phyloP scores from a whole-genome alignment of 2,113 vertebrate species.

The Tor tambroides region DNA sequence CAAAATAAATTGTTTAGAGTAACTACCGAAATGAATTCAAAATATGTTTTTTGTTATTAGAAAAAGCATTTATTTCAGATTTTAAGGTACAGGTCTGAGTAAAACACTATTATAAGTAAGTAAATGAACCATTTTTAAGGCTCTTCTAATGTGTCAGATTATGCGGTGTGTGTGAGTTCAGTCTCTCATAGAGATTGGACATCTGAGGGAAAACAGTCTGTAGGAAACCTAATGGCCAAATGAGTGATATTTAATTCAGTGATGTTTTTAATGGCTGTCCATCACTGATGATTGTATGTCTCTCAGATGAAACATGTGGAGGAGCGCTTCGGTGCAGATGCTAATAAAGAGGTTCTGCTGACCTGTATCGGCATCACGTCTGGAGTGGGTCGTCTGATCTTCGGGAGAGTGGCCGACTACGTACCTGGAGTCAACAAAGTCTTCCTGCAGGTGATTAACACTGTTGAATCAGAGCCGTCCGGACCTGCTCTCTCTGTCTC shows the following conservation, averaged over 20 bases:
- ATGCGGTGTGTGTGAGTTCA: too few species aligned
- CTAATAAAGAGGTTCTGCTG: slow-evolving; percentile 87
- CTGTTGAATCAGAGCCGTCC: not conserved
- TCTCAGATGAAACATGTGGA: slow-evolving; percentile 89
- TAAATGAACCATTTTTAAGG: too few species aligned
- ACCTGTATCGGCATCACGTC: slow-evolving; percentile 94
- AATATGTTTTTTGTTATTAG: too few species aligned
- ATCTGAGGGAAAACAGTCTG: not conserved
- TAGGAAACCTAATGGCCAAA: not conserved
- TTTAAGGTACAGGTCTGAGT: too few species aligned
- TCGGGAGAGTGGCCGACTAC: slow-evolving; percentile 90
- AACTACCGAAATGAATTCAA: too few species aligned
- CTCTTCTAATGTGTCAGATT: too few species aligned
- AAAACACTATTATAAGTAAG: too few species aligned
- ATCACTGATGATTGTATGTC: not conserved
- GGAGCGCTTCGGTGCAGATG: slow-evolving; percentile 76
- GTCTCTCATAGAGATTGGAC: too few species aligned
- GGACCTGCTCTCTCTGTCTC: too few species aligned
- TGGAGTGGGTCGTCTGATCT: slow-evolving; percentile 87
- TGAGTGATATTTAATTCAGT: not conserved
- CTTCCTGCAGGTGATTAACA: slow-evolving; percentile 89
- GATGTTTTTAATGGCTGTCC: not conserved
- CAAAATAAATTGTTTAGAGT: too few species aligned
- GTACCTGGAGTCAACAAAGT: slow-evolving; percentile 91
- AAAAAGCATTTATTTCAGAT: too few species aligned